Conservation (phyloP, 2,113 vertebrate species). For the Cynocephalus volans region DNA sequence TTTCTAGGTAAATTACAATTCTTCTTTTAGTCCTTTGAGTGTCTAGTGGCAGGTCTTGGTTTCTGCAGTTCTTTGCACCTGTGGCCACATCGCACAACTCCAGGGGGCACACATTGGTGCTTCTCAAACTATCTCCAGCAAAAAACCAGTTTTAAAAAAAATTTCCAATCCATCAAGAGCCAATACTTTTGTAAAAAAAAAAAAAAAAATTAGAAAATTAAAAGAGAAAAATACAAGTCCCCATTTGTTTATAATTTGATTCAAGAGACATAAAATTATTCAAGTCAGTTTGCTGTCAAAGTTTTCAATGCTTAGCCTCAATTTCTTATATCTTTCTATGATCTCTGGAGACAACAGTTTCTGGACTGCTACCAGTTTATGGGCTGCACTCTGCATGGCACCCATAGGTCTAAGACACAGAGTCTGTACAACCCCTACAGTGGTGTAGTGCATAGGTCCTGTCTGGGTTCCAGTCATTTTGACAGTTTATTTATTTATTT, state of each 20-base stretch:
- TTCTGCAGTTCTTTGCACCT: neutral
- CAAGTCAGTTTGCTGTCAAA: neutral
- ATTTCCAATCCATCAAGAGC: neutral
- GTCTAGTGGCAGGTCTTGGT: neutral
- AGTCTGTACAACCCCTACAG: neutral
- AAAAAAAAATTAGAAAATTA: conserved; percentile 30
- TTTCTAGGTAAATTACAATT: conserved; percentile 22
- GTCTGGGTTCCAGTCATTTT: neutral
- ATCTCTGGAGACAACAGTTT: neutral
- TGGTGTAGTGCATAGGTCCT: neutral
- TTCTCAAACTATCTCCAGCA: conserved; percentile 10
- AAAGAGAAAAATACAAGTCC: conserved; percentile 1
- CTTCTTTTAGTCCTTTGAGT: neutral
- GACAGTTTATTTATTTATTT: neutral
- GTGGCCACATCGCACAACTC: neutral
- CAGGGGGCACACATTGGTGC: neutral
- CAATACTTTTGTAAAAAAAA: neutral
- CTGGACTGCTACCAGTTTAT: neutral
- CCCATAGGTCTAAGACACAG: neutral
- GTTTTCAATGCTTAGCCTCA: neutral
- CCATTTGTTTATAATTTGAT: neutral
- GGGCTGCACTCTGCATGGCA: neutral
- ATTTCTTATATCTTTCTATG: neutral
- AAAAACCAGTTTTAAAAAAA: neutral
- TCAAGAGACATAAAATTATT: neutral